phyloP scores from a whole-genome alignment of 2,888 invertebrate genomes.

The Allygus modestus region DNA sequence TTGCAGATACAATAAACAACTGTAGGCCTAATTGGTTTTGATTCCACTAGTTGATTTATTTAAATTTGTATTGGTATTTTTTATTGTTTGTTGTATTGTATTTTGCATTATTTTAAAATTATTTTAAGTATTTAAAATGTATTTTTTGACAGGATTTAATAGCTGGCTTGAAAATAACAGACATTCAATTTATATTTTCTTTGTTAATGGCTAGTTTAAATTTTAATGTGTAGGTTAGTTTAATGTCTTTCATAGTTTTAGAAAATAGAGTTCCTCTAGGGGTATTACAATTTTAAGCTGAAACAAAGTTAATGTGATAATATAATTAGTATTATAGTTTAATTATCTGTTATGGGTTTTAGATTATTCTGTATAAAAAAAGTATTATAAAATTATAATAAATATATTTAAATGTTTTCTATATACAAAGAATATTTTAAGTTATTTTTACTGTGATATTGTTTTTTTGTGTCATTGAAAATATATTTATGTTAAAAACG shows the following conservation, averaged over 20 bases:
- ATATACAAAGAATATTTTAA: not conserved
- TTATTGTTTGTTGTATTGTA: no score
- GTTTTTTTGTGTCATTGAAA: not conserved
- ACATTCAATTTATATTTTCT: no score
- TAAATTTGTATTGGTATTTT: no score
- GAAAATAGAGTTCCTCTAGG: not conserved
- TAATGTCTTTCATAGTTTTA: slow-evolving; percentile 23
- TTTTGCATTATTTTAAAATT: no score
- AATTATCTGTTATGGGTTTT: not conserved
- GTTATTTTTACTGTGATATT: not conserved
- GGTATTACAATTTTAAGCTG: not conserved
- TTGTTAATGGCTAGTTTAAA: no score
- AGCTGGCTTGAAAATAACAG: no score
- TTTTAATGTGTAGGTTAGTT: slow-evolving; percentile 31
- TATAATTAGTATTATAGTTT: not conserved
- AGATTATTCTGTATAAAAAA: not conserved
- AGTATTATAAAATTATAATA: no score
- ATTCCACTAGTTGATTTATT: no score
- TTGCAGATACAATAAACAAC: no score
- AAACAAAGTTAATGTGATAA: slow-evolving; percentile 28
- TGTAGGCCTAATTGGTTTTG: no score
- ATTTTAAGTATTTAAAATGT: no score
- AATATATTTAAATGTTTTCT: not conserved
- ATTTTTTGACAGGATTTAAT: no score
- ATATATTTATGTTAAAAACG: not conserved